These are phyloP conservation scores for Heloderma charlesbogerti DNA, from an alignment of 2,113 vertebrate genomes.

Conservation along the genomic window DNA sequence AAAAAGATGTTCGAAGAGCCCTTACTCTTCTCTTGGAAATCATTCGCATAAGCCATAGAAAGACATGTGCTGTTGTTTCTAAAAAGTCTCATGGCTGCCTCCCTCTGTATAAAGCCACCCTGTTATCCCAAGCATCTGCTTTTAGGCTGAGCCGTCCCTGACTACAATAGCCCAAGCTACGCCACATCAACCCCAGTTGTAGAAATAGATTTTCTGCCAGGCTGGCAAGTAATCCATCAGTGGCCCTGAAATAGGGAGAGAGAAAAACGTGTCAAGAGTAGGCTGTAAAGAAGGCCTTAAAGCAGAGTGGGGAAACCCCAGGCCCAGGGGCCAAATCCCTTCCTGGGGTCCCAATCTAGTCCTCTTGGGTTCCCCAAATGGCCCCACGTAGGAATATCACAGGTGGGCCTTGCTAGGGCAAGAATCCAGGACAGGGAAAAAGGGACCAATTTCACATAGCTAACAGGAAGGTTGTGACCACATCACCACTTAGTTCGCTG, in stretches of 20 bases:
- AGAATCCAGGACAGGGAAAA: neutral
- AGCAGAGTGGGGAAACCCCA: too few relatives aligned
- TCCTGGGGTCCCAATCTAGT: too few relatives aligned
- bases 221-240: slow-evolving; percentile 96
- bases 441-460: neutral
- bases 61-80: neutral
- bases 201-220: slow-evolving; percentile 99
- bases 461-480: neutral
- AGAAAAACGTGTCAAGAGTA: neutral
- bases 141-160: neutral
- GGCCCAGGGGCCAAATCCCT: too few relatives aligned
- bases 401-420: neutral
- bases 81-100: slow-evolving; percentile 3
- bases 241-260: slow-evolving; percentile 82
- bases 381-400: neutral
- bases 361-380: too few relatives aligned
- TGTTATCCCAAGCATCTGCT: slow-evolving; percentile 8
- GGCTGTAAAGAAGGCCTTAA: neutral
- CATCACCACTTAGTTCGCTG: neutral
- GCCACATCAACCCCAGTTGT: slow-evolving; percentile 91
- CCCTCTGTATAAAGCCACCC: slow-evolving; percentile 42
- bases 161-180: neutral
- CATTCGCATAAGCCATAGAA: slow-evolving; percentile 45
- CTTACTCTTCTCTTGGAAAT: slow-evolving; percentile 26
- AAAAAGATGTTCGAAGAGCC: slow-evolving; percentile 14